These are phyloP conservation scores for Anhinga rufa DNA, from an alignment of 2,113 vertebrate species.

Conservation along the genomic window DNA sequence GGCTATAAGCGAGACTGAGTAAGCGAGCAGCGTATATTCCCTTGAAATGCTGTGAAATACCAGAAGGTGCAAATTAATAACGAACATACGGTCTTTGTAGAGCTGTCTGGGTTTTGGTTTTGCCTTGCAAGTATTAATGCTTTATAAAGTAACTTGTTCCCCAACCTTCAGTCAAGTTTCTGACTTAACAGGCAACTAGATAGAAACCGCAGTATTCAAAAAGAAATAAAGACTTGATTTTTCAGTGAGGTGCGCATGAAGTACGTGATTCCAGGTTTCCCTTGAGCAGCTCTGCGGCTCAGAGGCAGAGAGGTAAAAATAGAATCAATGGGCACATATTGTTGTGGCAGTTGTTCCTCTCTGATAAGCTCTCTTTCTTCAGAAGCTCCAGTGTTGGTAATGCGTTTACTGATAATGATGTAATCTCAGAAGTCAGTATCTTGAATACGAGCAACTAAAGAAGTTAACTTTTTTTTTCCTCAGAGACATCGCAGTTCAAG, in stretches of 20 bases:
- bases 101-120: accelerated
- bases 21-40: accelerated
- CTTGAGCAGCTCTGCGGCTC: neutral
- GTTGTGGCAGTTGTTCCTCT: neutral
- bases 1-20: no score
- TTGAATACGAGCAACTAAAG: neutral
- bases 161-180: neutral
- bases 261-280: accelerated
- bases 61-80: no score
- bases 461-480: neutral
- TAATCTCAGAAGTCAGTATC: neutral
- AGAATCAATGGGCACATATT: neutral
- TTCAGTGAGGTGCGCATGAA: accelerated
- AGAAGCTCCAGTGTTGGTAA: no score
- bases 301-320: neutral
- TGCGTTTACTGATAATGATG: neutral
- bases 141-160: accelerated
- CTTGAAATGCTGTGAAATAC: accelerated
- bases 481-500: neutral
- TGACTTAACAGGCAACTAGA: accelerated
- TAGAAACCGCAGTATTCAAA: accelerated
- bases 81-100: accelerated
- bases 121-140: neutral
- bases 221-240: neutral
- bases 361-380: neutral